Evolutionary conservation across 2,888 invertebrate genomes (phyloP).

Genomic region (Ichneumoninae sp.): DNA sequence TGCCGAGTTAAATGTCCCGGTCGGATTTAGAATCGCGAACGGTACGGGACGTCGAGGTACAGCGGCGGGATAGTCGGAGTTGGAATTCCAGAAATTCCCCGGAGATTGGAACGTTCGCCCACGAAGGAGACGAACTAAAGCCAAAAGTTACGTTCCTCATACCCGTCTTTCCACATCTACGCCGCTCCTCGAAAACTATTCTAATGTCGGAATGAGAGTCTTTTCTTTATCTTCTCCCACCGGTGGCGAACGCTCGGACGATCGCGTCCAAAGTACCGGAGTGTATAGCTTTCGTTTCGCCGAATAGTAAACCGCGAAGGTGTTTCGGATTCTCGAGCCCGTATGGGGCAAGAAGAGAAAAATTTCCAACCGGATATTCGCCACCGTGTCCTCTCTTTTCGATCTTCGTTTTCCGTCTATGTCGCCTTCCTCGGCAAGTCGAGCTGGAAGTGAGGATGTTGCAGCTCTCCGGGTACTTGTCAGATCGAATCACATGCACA

Average conservation of each 20-base stretch:
- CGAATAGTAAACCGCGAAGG: constrained; percentile 60
- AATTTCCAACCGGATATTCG: constrained; percentile 44
- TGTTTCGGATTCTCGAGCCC: constrained; percentile 60
- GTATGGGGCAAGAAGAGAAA: constrained; percentile 44
- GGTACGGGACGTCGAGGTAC: constrained; percentile 25
- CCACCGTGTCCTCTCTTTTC: background rate
- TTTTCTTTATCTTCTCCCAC: constrained; percentile 38
- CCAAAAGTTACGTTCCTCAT: constrained; percentile 62
- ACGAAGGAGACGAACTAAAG: constrained; percentile 68
- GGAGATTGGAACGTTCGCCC: constrained; percentile 76
- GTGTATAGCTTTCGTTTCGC: constrained; percentile 43
- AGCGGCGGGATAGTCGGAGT: constrained; percentile 42
- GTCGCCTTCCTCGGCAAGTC: constrained; percentile 27
- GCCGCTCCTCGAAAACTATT: constrained; percentile 63
- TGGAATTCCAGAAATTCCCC: constrained; percentile 79
- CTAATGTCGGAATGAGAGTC: constrained; percentile 63
- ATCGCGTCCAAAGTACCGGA: constrained; percentile 54
- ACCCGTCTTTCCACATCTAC: constrained; percentile 42
- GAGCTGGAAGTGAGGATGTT: constrained; percentile 39
- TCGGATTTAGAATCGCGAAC: constrained; percentile 53
- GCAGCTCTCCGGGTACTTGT: constrained; percentile 60
- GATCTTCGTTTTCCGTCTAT: constrained; percentile 14
- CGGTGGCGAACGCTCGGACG: constrained; percentile 33
- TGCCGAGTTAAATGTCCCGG: constrained; percentile 63
- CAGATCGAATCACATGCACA: constrained; percentile 66